These are phyloP conservation scores for Planiliza haematocheilus DNA, from an alignment of 2,113 vertebrate species.

Conservation along the genomic window DNA sequence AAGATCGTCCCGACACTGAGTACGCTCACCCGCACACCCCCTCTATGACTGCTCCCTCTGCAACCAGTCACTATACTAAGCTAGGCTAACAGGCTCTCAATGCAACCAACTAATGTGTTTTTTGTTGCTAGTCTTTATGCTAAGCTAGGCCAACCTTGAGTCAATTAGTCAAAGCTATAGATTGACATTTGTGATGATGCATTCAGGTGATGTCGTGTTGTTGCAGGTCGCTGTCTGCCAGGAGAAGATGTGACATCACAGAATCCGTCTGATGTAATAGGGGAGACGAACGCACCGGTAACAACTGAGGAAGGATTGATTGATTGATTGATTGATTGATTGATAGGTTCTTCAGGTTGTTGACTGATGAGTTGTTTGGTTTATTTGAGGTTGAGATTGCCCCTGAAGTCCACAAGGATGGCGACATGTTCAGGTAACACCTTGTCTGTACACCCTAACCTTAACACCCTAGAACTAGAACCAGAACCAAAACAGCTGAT, in stretches of 20 bases:
- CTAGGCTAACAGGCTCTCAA: background rate
- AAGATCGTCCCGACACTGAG: conserved; percentile 19
- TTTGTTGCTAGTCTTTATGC: no score
- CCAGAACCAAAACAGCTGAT: no score
- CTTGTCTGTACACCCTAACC: no score
- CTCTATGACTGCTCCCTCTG: no score
- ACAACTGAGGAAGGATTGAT: no score
- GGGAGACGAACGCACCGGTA: conserved; percentile 12
- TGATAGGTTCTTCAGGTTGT: background rate
- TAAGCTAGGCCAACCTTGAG: no score
- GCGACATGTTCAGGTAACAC: conserved; percentile 21
- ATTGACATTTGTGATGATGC: background rate
- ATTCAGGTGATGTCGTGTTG: conserved; percentile 2
- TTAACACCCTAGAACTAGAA: no score
- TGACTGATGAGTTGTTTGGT: background rate
- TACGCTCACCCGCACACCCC: no score
- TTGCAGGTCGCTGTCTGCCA: conserved; percentile 16
- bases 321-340: no score
- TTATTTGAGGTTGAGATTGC: conserved; percentile 17
- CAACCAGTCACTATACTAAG: no score
- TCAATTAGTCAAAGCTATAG: background rate
- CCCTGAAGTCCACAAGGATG: conserved; percentile 7
- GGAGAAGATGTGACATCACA: conserved; percentile 11
- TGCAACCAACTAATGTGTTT: no score
- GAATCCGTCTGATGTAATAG: background rate